Base-by-base conservation (phyloP, 2,888 invertebrate species). In the Lasioglossum marginatum region DNA sequence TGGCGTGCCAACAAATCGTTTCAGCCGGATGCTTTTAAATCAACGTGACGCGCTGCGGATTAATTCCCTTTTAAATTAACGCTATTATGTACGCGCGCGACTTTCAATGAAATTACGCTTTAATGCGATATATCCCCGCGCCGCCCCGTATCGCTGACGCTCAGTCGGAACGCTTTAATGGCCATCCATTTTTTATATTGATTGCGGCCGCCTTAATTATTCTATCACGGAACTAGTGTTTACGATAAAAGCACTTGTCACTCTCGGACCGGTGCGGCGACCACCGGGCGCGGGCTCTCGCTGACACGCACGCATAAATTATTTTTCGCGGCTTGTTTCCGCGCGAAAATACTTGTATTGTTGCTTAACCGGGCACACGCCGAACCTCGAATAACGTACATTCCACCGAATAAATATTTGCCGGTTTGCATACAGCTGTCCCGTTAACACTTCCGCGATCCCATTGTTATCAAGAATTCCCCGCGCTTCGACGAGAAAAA, bases 51-150 rank as follows among this genome's bases (percentile, higher is more conserved):
- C 82, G 74, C 88, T 68, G 74, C 87, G 91, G 91, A 92, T 92
- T 92, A 91, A 91, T 92, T 88, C 87, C 88, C 89, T 88, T 87
- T 91, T 91, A 90, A 91, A 92, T 91, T 89, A 91, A 90, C 89
- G 84, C 89, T 90, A 92, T 92, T 92, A 92, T 86, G 89, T 86
- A 79, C 87, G 83, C 85, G 87, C 79, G 85, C 87, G 87, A 91
- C 91, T 89, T 90, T 90, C 89, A 89, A 92, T 92, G 88, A 87
- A 88, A 91, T 91, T 91, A 90, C 89, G 81, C 89, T 89, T 91
- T 89, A 89, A 91, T 80, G 85, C 74, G 82, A 90, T 91, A 87
- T 88, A 89, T 79, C 71, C 85, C 74, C 75, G 34, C 2, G 63
- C n/a, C 57, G 48, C 23, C 48, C 10, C 77, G 85, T 87, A 91